Conservation (phyloP, 2,888 invertebrate genomes). For the Rhamphomyia laevipes region DNA sequence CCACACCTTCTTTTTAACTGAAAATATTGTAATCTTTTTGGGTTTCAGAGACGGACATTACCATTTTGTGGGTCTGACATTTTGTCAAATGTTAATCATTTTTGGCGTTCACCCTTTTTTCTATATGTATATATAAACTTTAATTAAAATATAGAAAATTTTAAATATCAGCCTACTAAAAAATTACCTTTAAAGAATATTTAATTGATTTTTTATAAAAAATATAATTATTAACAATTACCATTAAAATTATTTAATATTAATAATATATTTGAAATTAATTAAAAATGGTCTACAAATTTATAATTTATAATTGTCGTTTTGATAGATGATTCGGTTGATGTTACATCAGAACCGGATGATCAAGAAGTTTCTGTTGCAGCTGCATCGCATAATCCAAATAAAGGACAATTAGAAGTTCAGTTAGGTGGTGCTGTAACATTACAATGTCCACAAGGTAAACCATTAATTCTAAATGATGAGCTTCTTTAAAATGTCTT, state of each 20-base stretch:
- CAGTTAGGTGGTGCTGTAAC: slow-evolving; percentile 79
- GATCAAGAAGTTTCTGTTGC: slow-evolving; percentile 46
- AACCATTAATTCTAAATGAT: slow-evolving; percentile 7
- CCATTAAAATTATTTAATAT: background rate
- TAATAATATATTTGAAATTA: background rate
- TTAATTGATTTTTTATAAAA: background rate
- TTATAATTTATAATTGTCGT: no score
- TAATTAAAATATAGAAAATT: no score
- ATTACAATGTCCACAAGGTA: slow-evolving; percentile 71
- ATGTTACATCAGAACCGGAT: slow-evolving; percentile 48
- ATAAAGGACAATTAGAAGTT: slow-evolving; percentile 61
- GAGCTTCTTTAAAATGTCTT: no score
- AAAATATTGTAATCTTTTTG: no score
- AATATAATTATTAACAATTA: background rate
- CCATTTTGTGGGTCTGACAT: no score
- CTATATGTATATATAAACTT: no score
- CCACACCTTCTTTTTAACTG: no score
- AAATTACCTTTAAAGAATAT: background rate
- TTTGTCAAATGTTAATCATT: no score
- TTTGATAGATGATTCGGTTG: slow-evolving; percentile 38
- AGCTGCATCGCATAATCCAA: slow-evolving; percentile 40
- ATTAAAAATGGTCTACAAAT: no score
- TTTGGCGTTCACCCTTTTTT: no score
- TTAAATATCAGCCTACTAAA: no score
- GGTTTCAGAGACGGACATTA: no score